phyloP scores from a whole-genome alignment of 2,797 vertebrate genomes.

The Girardinus metallicus region DNA sequence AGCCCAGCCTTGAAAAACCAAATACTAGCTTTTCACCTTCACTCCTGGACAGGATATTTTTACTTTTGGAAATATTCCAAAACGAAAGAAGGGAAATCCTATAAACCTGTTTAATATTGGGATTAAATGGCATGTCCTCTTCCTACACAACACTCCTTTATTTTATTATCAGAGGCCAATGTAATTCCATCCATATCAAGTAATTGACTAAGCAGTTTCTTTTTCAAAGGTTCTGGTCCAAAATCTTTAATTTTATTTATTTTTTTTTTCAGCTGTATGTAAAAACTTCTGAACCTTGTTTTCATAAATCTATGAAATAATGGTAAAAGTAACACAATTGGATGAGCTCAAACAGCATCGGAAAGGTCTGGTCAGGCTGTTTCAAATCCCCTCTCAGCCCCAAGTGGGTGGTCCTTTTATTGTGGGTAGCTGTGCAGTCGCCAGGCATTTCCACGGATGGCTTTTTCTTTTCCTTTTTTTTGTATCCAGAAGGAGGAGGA shows the following conservation, averaged over 20 bases:
- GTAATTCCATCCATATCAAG: too few species aligned
- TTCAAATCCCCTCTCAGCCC: slow-evolving; percentile 85
- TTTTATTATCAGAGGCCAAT: too few species aligned
- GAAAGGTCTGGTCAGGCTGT: slow-evolving; percentile 78
- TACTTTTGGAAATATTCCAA: too few species aligned
- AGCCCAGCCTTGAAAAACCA: too few species aligned
- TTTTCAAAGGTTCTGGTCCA: neutral
- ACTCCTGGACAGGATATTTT: too few species aligned
- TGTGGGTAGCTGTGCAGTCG: slow-evolving; percentile 85
- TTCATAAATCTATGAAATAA: slow-evolving; percentile 60
- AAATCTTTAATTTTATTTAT: neutral
- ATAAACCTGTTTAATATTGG: too few species aligned
- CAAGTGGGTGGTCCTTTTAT: slow-evolving; percentile 88
- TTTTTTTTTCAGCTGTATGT: neutral
- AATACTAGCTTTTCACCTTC: too few species aligned
- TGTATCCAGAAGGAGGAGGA: slow-evolving; percentile 46
- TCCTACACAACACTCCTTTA: too few species aligned
- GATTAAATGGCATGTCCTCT: too few species aligned
- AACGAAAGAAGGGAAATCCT: too few species aligned
- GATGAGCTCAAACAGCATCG: slow-evolving; percentile 79
- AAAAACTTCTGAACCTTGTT: slow-evolving; percentile 27
- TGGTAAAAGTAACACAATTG: slow-evolving; percentile 72
- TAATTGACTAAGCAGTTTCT: too few species aligned
- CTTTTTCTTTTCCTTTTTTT: slow-evolving; percentile 42
- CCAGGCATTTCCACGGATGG: slow-evolving; percentile 81